Conservation (phyloP, 1,140 invertebrate genomes). For the Eriosoma lanigerum region DNA sequence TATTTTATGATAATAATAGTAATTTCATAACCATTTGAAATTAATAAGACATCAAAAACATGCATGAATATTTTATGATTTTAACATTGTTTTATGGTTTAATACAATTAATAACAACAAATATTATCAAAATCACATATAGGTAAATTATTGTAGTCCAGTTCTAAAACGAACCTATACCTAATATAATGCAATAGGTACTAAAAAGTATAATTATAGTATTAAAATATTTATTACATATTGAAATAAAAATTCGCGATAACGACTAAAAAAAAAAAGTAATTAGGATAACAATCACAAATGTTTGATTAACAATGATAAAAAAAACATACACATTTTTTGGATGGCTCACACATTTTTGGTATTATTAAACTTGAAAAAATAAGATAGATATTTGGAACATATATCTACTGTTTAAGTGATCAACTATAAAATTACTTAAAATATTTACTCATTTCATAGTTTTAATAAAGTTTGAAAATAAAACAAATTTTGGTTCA, state of each 20-base stretch:
- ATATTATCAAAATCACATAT: constrained; percentile 6
- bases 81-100: neutral
- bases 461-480: no score
- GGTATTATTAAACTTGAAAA: no score
- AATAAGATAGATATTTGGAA: no score
- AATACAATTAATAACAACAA: constrained; percentile 27
- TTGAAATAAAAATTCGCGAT: neutral
- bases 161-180: constrained; percentile 1
- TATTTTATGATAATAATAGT: constrained; percentile 57
- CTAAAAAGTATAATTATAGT: neutral
- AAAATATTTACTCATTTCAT: no score
- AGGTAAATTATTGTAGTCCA: neutral
- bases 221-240: neutral
- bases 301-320: neutral
- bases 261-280: neutral
- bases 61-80: neutral
- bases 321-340: no score
- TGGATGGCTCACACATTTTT: no score
- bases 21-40: constrained; percentile 6
- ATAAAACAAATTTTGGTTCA: no score
- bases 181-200: no score
- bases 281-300: neutral
- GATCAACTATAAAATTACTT: no score
- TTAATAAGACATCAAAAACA: constrained; percentile 17
- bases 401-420: no score